phyloP scores from a whole-genome alignment of 2,888 invertebrate genomes.

The Lysandra bellargus region DNA sequence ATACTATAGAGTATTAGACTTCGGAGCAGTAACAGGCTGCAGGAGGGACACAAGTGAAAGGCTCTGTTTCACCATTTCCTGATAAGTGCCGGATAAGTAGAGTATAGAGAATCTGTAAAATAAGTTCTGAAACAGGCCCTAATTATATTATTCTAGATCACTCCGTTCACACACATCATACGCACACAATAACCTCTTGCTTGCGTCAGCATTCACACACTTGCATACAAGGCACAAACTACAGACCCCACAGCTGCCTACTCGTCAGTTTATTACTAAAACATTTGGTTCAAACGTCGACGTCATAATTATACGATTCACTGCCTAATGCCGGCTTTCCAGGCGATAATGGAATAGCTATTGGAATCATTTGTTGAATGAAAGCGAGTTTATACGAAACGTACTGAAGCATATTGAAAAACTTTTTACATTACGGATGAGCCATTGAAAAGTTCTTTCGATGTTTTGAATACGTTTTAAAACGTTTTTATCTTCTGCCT shows the following conservation, averaged over 20 bases:
- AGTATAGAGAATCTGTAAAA: too few species aligned
- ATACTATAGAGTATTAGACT: too few species aligned
- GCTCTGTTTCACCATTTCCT: too few species aligned
- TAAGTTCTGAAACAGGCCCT: too few species aligned
- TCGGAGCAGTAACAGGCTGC: too few species aligned
- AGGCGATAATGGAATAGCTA: constrained; percentile 8
- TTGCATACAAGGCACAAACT: too few species aligned
- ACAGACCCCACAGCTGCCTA: neutral
- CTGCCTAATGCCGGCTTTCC: neutral
- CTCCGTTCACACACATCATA: too few species aligned
- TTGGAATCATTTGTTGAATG: neutral
- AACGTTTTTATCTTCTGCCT: neutral
- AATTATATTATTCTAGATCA: too few species aligned
- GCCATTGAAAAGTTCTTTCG: constrained; percentile 12
- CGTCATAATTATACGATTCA: constrained; percentile 9
- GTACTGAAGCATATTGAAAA: constrained; percentile 11
- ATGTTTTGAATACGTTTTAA: constrained; percentile 14
- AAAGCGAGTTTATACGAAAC: neutral
- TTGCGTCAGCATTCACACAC: too few species aligned
- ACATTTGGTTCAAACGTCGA: neutral
- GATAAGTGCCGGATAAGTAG: too few species aligned
- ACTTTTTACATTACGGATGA: constrained; percentile 5
- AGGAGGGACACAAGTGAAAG: too few species aligned
- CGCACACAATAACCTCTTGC: too few species aligned
- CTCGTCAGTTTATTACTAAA: neutral